phyloP scores from a whole-genome alignment of 2,113 vertebrate species.

The Eira barbara region DNA sequence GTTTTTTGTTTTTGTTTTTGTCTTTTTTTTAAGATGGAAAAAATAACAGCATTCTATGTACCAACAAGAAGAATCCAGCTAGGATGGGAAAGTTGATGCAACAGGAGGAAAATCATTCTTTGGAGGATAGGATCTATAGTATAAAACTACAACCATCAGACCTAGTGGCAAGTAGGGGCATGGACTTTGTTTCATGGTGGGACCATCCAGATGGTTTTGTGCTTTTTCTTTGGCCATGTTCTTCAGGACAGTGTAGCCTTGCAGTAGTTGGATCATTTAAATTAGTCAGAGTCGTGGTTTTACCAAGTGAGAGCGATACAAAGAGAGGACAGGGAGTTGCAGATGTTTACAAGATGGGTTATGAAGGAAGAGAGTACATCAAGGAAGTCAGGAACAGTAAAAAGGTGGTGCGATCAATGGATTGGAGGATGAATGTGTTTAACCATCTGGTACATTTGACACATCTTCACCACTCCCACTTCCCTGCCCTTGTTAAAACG shows the following conservation, averaged over 20 bases:
- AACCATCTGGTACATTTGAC: background rate
- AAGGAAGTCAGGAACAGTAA: background rate
- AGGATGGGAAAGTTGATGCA: background rate
- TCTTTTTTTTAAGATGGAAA: background rate
- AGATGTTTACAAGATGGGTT: background rate
- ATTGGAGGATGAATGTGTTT: background rate
- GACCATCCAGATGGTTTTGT: background rate
- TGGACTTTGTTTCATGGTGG: background rate
- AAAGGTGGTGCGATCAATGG: background rate
- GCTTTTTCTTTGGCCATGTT: background rate
- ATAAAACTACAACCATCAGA: background rate
- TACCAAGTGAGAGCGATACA: background rate
- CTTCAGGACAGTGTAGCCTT: background rate
- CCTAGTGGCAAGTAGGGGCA: background rate
- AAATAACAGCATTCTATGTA: background rate
- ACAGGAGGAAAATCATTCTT: background rate
- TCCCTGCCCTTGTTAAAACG: background rate
- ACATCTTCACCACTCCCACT: background rate
- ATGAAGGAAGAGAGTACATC: background rate
- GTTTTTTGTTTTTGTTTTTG: too few species aligned
- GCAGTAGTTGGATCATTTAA: background rate
- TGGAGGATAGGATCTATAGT: background rate
- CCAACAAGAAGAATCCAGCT: background rate
- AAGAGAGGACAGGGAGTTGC: background rate
- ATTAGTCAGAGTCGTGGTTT: background rate